These are phyloP conservation scores for Agonopterix heracliana DNA, from an alignment of 2,888 invertebrate species.

Conservation along the genomic window DNA sequence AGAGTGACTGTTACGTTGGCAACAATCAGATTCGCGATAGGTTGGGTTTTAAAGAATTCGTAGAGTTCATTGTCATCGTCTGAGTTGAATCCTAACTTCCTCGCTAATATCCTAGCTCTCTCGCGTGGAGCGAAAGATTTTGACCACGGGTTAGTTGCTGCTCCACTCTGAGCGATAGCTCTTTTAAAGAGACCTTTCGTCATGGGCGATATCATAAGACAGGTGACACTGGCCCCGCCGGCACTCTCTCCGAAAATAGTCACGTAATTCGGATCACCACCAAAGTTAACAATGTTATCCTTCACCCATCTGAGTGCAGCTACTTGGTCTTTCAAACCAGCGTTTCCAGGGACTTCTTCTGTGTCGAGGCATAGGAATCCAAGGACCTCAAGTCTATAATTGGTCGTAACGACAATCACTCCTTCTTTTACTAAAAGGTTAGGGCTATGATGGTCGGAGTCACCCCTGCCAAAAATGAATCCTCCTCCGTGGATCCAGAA, in stretches of 20 bases:
- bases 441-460: slow-evolving; percentile 5
- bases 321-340: slow-evolving; percentile 19
- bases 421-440: slow-evolving; percentile 13
- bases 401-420: slow-evolving; percentile 17
- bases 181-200: slow-evolving; percentile 14
- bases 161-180: slow-evolving; percentile 17
- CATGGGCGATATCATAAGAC: slow-evolving; percentile 1
- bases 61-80: slow-evolving; percentile 9
- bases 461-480: slow-evolving; percentile 15
- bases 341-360: slow-evolving; percentile 19
- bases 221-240: slow-evolving; percentile 13
- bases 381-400: slow-evolving; percentile 17
- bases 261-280: slow-evolving; percentile 15
- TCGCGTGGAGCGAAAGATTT: slow-evolving; percentile 9
- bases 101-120: slow-evolving; percentile 10
- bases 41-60: slow-evolving; percentile 9
- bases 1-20: not conserved
- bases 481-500: slow-evolving; percentile 31
- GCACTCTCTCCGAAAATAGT: slow-evolving; percentile 19
- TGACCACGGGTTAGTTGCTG: slow-evolving; percentile 13
- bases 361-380: slow-evolving; percentile 18
- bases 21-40: not conserved
- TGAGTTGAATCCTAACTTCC: slow-evolving; percentile 4
- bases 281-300: slow-evolving; percentile 16
- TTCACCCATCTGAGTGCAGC: slow-evolving; percentile 18